These are phyloP conservation scores for Trachurus trachurus DNA, from an alignment of 2,797 vertebrate species.

Conservation along the genomic window DNA sequence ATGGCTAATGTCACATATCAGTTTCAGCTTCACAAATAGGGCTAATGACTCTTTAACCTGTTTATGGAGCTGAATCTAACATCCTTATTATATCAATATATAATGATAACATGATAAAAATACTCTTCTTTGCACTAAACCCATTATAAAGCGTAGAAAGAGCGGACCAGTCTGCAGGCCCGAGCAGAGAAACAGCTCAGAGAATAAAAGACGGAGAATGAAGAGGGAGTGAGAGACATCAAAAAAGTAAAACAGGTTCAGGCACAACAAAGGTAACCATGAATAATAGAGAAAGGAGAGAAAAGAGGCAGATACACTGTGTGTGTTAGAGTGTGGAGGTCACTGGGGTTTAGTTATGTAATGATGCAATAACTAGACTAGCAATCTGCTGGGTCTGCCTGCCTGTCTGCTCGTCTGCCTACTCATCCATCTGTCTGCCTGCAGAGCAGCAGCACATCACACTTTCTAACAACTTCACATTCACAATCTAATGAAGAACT, in stretches of 20 bases:
- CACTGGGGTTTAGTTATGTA: slow-evolving; percentile 38
- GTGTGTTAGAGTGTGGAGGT: slow-evolving; percentile 9
- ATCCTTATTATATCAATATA: not conserved
- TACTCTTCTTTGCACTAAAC: too few species aligned
- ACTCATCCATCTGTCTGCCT: too few species aligned
- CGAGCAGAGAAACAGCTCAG: not conserved
- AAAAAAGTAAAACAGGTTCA: not conserved
- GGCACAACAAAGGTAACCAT: not conserved
- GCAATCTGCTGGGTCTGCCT: slow-evolving; percentile 16
- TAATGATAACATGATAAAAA: not conserved
- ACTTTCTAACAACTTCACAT: not conserved
- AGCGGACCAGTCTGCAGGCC: not conserved
- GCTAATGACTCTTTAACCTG: not conserved
- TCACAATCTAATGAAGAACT: not conserved
- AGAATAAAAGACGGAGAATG: not conserved
- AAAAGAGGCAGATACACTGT: not conserved
- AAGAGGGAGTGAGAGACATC: not conserved
- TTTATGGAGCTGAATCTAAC: not conserved
- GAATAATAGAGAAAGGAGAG: not conserved
- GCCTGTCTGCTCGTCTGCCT: not conserved
- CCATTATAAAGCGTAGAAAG: not conserved
- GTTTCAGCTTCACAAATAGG: not conserved
- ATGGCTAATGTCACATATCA: not conserved
- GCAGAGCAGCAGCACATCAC: not conserved
- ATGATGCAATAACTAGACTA: slow-evolving; percentile 34